Conservation (phyloP, 1,140 invertebrate genomes). For the Heliconius himera region DNA sequence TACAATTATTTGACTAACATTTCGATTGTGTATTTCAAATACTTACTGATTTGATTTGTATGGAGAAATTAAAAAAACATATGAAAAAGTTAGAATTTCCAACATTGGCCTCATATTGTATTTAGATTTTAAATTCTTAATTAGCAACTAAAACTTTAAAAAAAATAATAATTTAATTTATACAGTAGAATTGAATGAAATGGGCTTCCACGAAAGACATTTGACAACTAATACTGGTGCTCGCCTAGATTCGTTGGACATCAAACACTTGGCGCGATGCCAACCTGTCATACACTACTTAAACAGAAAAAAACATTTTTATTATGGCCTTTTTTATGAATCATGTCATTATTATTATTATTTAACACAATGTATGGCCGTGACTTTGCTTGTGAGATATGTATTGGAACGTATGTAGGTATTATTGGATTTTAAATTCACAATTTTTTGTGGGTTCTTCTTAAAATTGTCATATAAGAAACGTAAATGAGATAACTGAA, state of each 20-base stretch:
- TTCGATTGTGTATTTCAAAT: no score
- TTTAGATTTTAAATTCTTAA: background rate
- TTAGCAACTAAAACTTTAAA: background rate
- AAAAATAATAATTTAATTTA: background rate
- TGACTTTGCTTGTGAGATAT: background rate
- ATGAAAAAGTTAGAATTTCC: no score
- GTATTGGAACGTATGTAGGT: no score
- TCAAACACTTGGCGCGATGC: slow-evolving; percentile 48
- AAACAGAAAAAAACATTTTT: slow-evolving; percentile 16
- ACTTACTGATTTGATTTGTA: no score
- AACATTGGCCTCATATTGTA: no score
- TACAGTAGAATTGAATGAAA: background rate
- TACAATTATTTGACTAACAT: no score
- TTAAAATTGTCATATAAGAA: no score
- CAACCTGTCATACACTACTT: slow-evolving; percentile 35
- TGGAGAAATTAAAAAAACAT: no score
- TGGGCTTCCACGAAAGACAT: slow-evolving; percentile 30
- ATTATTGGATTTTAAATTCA: no score
- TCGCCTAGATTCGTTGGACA: slow-evolving; percentile 42
- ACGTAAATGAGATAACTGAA: no score
- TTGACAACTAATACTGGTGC: slow-evolving; percentile 26
- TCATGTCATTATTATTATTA: slow-evolving; percentile 26
- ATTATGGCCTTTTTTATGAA: slow-evolving; percentile 21
- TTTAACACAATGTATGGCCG: background rate
- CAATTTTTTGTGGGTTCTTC: no score